A percentile compares a stretch with the other conserved stretches of the same genome.
These are phyloP conservation scores for Falco naumanni DNA, from an alignment of 2,797 vertebrate species.

Conservation along the genomic window DNA sequence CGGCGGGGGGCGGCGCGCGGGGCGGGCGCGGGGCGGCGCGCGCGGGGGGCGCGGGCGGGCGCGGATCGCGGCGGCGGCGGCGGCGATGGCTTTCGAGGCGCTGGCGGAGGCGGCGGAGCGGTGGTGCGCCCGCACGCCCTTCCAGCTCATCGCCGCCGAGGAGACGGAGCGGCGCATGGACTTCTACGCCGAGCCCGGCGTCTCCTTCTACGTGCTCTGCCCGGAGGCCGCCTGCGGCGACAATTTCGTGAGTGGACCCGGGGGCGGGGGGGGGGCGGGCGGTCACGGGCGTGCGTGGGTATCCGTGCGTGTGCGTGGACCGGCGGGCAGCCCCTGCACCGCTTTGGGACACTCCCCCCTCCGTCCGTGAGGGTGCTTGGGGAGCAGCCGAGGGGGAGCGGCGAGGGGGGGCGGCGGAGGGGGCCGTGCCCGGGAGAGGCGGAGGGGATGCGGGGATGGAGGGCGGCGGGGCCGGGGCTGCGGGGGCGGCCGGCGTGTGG, in stretches of 20 bases:
- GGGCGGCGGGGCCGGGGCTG: not conserved
- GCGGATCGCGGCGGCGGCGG: not conserved
- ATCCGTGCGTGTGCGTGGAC: not conserved
- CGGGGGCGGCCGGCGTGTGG: not conserved
- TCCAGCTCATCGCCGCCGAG: constrained; percentile 96
- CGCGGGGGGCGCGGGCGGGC: not conserved
- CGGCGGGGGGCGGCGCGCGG: not conserved
- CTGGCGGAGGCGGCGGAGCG: constrained; percentile 95
- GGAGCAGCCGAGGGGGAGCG: not conserved
- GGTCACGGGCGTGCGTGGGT: not conserved
- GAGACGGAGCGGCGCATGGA: constrained; percentile 94
- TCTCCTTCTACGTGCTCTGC: constrained; percentile 96
- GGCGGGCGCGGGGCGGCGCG: not conserved
- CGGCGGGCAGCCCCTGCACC: not conserved
- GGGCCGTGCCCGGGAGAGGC: not conserved
- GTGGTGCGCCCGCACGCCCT: constrained; percentile 95
- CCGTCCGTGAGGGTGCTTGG: not conserved
- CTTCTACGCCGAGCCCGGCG: constrained; percentile 96
- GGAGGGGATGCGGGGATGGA: not conserved
- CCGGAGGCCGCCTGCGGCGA: constrained; percentile 91
- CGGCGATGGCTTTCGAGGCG: constrained; percentile 94
- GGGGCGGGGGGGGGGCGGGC: not conserved
- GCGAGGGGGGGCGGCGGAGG: not conserved
- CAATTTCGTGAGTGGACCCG: constrained; percentile 90
- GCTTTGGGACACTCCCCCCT: not conserved